Percentiles rank a stretch among this genome's conserved stretches.
phyloP scores from a whole-genome alignment of 2,797 vertebrate species.

The Macropus fuliginosus region DNA sequence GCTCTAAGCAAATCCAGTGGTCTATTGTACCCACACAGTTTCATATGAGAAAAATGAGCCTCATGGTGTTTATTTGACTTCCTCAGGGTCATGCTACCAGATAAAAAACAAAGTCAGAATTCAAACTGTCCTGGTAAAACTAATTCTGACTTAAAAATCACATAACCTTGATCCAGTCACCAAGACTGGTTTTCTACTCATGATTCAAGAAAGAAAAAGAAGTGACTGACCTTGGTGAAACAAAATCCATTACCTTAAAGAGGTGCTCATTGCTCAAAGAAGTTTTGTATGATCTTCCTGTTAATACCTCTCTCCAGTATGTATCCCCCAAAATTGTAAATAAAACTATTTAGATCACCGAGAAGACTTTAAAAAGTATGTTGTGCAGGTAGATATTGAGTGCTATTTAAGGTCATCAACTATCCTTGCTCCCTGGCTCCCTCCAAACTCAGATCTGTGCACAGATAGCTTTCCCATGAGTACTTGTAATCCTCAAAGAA shows the following conservation, averaged over 20 bases:
- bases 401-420: background rate
- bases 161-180: background rate
- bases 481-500: slow-evolving; percentile 63
- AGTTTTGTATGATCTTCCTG: background rate
- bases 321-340: background rate
- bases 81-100: background rate
- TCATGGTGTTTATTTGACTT: background rate
- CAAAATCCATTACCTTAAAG: slow-evolving; percentile 19
- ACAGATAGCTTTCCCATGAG: background rate
- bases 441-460: background rate
- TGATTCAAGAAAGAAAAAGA: background rate
- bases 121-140: background rate
- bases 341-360: slow-evolving; percentile 4
- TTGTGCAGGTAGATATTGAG: background rate
- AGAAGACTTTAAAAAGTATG: slow-evolving; percentile 1
- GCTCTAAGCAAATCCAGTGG: background rate
- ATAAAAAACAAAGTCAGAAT: background rate
- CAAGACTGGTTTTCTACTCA: slow-evolving; percentile 3
- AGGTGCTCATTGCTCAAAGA: slow-evolving; percentile 5
- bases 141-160: slow-evolving; percentile 24
- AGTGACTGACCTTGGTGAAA: background rate
- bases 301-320: background rate
- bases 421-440: background rate
- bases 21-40: background rate
- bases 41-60: background rate